These are phyloP conservation scores for Arctia plantaginis DNA, from an alignment of 2,888 invertebrate genomes.

Conservation along the genomic window DNA sequence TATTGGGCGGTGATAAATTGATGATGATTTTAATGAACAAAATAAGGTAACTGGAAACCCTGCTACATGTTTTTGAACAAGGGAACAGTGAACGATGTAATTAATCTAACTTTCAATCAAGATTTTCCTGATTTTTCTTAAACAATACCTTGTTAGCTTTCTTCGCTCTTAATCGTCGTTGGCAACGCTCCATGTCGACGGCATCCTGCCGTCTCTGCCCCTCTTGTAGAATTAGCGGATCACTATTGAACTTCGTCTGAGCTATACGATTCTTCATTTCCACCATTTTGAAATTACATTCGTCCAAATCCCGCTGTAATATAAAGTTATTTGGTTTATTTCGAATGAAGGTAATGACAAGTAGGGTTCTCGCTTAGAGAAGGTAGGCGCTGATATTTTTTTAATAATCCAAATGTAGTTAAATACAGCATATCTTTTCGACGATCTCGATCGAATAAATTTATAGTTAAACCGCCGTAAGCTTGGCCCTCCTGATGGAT, in stretches of 20 bases:
- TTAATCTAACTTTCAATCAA: background rate
- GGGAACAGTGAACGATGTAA: background rate
- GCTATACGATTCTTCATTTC: conserved; percentile 48
- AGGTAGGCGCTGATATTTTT: too few species aligned
- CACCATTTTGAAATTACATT: conserved; percentile 68
- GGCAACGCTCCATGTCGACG: conserved; percentile 14
- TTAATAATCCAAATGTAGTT: too few species aligned
- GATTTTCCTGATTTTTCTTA: background rate
- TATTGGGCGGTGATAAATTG: background rate
- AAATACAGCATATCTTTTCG: too few species aligned
- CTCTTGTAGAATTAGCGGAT: conserved; percentile 13
- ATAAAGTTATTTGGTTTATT: background rate
- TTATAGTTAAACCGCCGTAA: too few species aligned
- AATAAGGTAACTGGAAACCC: background rate
- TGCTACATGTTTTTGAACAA: background rate
- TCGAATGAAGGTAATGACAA: background rate
- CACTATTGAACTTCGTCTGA: conserved; percentile 7
- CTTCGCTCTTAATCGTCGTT: conserved; percentile 5
- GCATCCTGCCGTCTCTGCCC: conserved; percentile 7
- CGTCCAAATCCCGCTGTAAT: conserved; percentile 67
- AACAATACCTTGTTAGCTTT: conserved; percentile 2
- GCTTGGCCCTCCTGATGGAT: too few species aligned
- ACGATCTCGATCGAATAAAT: too few species aligned
- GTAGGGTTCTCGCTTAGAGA: too few species aligned
- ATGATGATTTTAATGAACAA: background rate